Conservation (phyloP, 1,140 invertebrate species). For the Copidosoma floridanum region DNA sequence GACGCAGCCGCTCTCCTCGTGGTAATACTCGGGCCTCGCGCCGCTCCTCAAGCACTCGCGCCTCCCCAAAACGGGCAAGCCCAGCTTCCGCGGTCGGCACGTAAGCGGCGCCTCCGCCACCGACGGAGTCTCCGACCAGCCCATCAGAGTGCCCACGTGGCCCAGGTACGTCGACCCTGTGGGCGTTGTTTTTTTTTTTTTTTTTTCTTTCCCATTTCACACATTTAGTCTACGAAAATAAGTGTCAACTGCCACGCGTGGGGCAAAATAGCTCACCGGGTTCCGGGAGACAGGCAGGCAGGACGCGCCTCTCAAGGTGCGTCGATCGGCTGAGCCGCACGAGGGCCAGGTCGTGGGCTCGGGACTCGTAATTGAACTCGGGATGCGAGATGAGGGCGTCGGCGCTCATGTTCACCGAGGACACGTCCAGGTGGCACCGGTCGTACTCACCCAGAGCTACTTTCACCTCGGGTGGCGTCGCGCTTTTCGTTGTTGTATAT, state of each 20-base stretch:
- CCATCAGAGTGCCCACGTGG: constrained; percentile 58
- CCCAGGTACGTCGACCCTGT: constrained; percentile 57
- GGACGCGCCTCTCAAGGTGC: constrained; percentile 57
- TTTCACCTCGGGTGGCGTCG: constrained; percentile 53
- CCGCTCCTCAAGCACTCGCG: constrained; percentile 50
- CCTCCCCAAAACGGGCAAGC: constrained; percentile 53
- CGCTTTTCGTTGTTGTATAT: no score
- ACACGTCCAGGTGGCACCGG: constrained; percentile 53
- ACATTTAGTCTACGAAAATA: not conserved
- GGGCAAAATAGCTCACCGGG: constrained; percentile 42
- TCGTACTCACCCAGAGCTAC: constrained; percentile 59
- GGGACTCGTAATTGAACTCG: constrained; percentile 55
- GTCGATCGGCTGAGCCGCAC: constrained; percentile 57
- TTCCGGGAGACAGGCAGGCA: constrained; percentile 62
- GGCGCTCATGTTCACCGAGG: constrained; percentile 55
- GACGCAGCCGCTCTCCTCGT: constrained; percentile 57
- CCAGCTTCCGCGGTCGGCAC: constrained; percentile 55
- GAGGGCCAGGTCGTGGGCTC: constrained; percentile 62
- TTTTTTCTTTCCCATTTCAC: not conserved
- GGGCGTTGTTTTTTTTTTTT: no score
- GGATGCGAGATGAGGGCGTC: constrained; percentile 54
- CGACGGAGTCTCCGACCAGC: constrained; percentile 53
- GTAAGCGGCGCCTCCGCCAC: constrained; percentile 20
- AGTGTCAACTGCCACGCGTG: not conserved
- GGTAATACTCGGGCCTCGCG: constrained; percentile 40